Percentiles rank a stretch among this genome's conserved stretches.
phyloP scores from a whole-genome alignment of 2,797 vertebrate species.

The Heliangelus exortis region DNA sequence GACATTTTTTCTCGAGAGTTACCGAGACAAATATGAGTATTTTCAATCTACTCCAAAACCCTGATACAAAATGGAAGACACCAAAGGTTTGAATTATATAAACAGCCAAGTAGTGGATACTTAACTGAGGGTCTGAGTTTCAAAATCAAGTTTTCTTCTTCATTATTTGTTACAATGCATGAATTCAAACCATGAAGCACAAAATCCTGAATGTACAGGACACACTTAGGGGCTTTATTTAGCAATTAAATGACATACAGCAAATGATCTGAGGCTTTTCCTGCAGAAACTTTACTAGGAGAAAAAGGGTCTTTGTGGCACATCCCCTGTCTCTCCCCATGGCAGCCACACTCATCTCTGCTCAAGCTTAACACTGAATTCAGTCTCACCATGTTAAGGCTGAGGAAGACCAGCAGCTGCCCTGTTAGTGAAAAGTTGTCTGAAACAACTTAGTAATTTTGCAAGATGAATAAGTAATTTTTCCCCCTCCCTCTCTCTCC shows the following conservation, averaged over 20 bases:
- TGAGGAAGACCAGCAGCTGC: neutral
- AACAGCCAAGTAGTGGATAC: neutral
- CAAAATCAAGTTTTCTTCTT: neutral
- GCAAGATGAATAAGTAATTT: neutral
- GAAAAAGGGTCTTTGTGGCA: neutral
- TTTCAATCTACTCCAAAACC: slow-evolving; percentile 1
- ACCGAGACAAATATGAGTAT: slow-evolving; percentile 32
- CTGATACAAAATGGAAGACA: neutral
- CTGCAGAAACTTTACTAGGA: neutral
- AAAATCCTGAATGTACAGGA: neutral
- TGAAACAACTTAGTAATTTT: neutral
- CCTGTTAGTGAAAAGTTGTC: neutral
- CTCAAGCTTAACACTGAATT: neutral
- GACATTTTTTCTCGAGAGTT: slow-evolving; percentile 64
- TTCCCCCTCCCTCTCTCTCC: no score
- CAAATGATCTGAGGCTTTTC: neutral
- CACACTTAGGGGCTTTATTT: neutral
- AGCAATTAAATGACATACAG: neutral
- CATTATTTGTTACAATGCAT: neutral
- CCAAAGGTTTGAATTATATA: neutral
- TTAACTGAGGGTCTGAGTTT: neutral
- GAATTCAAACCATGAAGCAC: neutral
- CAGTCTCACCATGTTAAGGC: neutral
- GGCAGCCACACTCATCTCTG: neutral
- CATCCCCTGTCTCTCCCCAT: neutral